phyloP scores from a whole-genome alignment of 1,140 invertebrate genomes.

The Belonocnema kinseyi region DNA sequence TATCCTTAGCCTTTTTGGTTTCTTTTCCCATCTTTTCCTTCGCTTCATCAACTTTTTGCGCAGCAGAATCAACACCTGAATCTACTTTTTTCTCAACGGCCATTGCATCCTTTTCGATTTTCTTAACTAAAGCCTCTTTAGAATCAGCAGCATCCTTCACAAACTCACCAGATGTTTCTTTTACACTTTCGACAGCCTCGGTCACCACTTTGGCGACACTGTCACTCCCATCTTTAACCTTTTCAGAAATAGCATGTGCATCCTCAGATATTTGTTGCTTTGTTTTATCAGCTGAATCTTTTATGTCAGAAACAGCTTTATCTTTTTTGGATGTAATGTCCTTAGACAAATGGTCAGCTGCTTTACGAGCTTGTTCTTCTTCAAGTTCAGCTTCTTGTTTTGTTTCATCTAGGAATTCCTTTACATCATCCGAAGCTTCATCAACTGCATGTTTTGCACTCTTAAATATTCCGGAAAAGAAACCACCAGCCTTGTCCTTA shows the following conservation, averaged over 20 bases:
- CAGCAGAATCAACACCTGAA: background rate
- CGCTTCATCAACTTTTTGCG: background rate
- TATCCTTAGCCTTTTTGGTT: slow-evolving; percentile 23
- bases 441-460: slow-evolving; percentile 33
- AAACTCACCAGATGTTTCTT: slow-evolving; percentile 1
- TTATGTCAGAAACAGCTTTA: background rate
- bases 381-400: slow-evolving; percentile 39
- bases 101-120: slow-evolving; percentile 10
- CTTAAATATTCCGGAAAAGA: slow-evolving; percentile 49
- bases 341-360: slow-evolving; percentile 10
- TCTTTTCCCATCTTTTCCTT: slow-evolving; percentile 32
- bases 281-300: slow-evolving; percentile 13
- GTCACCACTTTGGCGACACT: slow-evolving; percentile 28
- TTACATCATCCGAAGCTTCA: slow-evolving; percentile 32
- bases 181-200: background rate
- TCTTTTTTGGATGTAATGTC: slow-evolving; percentile 25
- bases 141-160: background rate
- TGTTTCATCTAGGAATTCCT: slow-evolving; percentile 40
- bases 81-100: background rate
- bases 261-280: slow-evolving; percentile 22
- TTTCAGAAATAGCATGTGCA: background rate
- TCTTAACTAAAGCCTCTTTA: background rate
- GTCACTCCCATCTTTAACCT: slow-evolving; percentile 36
- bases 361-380: slow-evolving; percentile 39
- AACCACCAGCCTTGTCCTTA: slow-evolving; percentile 51